Conservation (phyloP, 2,797 vertebrate species). For the Pyrocephalus nanus region DNA sequence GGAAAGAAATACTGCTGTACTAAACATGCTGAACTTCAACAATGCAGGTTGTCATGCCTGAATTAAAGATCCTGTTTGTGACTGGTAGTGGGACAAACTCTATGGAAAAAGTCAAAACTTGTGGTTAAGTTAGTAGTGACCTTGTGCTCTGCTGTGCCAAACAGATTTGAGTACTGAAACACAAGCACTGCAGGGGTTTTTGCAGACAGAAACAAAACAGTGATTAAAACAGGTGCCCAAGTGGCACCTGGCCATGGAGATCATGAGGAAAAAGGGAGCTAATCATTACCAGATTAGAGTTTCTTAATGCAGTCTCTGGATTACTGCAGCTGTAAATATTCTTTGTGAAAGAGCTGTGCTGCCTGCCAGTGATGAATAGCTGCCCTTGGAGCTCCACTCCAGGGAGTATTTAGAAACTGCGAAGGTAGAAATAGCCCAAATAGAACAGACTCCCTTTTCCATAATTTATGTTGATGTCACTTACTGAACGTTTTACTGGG, state of each 20-base stretch:
- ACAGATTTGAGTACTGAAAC: background rate
- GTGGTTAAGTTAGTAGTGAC: background rate
- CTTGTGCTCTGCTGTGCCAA: background rate
- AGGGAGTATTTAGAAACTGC: constrained; percentile 16
- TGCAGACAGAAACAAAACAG: background rate
- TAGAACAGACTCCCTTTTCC: background rate
- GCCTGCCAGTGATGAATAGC: constrained; percentile 21
- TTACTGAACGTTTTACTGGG: background rate
- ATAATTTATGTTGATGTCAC: background rate
- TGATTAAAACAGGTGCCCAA: background rate
- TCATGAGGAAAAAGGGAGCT: background rate
- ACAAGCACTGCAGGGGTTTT: background rate
- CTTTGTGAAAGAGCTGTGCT: constrained; percentile 3
- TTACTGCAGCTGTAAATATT: constrained; percentile 63
- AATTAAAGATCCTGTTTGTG: background rate
- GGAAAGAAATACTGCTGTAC: background rate
- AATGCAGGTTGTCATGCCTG: background rate
- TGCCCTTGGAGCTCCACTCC: background rate
- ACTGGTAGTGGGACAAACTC: background rate
- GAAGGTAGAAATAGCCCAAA: constrained; percentile 30
- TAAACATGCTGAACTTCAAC: background rate
- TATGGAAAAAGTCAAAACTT: background rate
- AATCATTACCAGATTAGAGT: constrained; percentile 43
- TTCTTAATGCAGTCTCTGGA: constrained; percentile 37
- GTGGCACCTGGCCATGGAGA: background rate